Evolutionary conservation across 2,888 invertebrate genomes (phyloP).

Genomic region (Latrodectus hesperus): DNA sequence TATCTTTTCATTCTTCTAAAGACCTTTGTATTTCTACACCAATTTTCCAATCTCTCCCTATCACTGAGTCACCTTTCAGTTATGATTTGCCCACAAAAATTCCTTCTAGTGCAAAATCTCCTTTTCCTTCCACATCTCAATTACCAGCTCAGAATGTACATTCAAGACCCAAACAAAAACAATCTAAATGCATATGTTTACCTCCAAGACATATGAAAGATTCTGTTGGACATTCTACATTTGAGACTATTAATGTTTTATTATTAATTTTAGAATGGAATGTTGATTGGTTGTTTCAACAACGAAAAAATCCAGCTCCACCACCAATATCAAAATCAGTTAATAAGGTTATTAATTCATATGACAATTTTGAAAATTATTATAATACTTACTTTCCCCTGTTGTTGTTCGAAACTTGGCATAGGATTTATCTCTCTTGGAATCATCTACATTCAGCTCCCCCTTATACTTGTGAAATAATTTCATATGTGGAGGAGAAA

Average conservation of each 20-base stretch:
- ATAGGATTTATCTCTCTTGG: slow-evolving; percentile 60
- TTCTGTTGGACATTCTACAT: slow-evolving; percentile 34
- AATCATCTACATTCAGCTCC: slow-evolving; percentile 29
- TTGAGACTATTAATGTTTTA: slow-evolving; percentile 43
- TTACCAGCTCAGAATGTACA: not conserved
- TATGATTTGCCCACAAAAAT: not conserved
- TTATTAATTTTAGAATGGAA: slow-evolving; percentile 70
- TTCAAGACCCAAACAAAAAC: slow-evolving; percentile 5
- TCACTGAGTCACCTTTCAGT: slow-evolving; percentile 10
- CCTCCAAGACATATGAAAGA: slow-evolving; percentile 36
- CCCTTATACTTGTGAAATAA: slow-evolving; percentile 42
- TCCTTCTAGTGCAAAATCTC: not conserved
- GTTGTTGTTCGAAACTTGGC: slow-evolving; percentile 65
- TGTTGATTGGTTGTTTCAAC: slow-evolving; percentile 70
- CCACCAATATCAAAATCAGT: slow-evolving; percentile 41
- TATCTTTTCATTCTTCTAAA: no score
- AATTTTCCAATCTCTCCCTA: not conserved
- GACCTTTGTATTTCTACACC: not conserved
- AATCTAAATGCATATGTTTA: slow-evolving; percentile 29
- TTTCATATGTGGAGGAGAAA: slow-evolving; percentile 22
- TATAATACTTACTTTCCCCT: slow-evolving; percentile 57
- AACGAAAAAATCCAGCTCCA: slow-evolving; percentile 43
- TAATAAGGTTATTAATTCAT: slow-evolving; percentile 30
- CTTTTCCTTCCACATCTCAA: not conserved
- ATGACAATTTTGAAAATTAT: slow-evolving; percentile 53